phyloP scores from a whole-genome alignment of 2,888 invertebrate species.

The Andrena fulva region DNA sequence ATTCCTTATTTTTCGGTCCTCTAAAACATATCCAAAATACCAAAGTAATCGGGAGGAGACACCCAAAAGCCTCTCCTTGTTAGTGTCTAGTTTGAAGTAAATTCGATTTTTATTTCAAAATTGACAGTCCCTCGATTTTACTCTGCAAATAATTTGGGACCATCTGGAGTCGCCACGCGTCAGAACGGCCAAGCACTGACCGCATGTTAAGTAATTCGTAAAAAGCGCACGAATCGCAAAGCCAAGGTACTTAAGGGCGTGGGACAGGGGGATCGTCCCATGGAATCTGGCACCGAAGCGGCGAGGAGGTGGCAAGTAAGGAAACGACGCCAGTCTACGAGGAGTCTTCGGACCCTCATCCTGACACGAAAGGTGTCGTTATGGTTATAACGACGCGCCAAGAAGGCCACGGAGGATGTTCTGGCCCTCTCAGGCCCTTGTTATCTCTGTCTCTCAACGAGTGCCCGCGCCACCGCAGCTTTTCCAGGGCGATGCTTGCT shows the following conservation, averaged over 20 bases:
- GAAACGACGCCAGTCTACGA: slow-evolving; percentile 30
- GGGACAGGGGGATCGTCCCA: neutral
- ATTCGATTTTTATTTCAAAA: no score
- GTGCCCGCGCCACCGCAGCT: slow-evolving; percentile 22
- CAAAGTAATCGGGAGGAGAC: no score
- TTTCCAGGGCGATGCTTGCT: slow-evolving; percentile 21
- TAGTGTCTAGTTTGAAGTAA: no score
- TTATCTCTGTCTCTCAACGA: slow-evolving; percentile 77
- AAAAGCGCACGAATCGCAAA: slow-evolving; percentile 62
- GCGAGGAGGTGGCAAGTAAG: slow-evolving; percentile 14
- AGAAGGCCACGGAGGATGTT: slow-evolving; percentile 72
- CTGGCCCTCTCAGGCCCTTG: slow-evolving; percentile 76
- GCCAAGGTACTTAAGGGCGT: slow-evolving; percentile 50
- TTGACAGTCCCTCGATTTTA: no score
- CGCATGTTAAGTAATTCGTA: slow-evolving; percentile 31
- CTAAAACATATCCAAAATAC: no score
- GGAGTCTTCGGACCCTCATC: slow-evolving; percentile 45
- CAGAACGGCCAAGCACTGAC: neutral
- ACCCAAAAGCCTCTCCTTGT: no score
- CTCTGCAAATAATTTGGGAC: no score
- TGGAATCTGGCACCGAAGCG: neutral
- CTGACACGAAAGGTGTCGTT: slow-evolving; percentile 71
- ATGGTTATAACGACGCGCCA: slow-evolving; percentile 78
- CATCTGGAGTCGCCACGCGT: no score
- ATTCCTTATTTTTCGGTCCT: no score